Conservation (phyloP, 2,888 invertebrate genomes). For the Nomada hirtipes region DNA sequence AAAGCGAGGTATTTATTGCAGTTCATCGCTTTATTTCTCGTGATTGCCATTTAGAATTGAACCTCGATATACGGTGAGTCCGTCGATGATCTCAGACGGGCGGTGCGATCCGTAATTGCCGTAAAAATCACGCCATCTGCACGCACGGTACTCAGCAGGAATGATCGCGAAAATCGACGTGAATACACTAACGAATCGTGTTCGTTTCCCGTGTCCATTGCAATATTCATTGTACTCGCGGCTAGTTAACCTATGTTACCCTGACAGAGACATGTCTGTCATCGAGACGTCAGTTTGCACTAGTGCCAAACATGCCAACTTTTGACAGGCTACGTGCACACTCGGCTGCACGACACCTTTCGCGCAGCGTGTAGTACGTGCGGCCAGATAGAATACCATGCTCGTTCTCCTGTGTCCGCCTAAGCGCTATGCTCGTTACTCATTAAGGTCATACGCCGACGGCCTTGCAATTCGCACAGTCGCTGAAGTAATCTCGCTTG, state of each 20-base stretch:
- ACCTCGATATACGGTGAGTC: slow-evolving; percentile 17
- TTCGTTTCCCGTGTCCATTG: slow-evolving; percentile 27
- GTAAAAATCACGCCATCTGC: slow-evolving; percentile 78
- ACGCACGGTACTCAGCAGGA: slow-evolving; percentile 60
- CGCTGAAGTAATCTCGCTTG: slow-evolving; percentile 59
- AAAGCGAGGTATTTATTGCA: slow-evolving; percentile 82
- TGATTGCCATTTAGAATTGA: slow-evolving; percentile 52
- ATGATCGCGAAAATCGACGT: slow-evolving; percentile 59
- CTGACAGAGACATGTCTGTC: slow-evolving; percentile 55
- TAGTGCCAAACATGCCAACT: slow-evolving; percentile 58
- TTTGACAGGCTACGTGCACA: slow-evolving; percentile 73
- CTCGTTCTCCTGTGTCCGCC: slow-evolving; percentile 62
- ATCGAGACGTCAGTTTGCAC: slow-evolving; percentile 47
- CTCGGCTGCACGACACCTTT: slow-evolving; percentile 52
- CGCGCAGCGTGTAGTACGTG: slow-evolving; percentile 45
- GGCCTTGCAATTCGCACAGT: slow-evolving; percentile 79
- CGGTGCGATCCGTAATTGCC: slow-evolving; percentile 64
- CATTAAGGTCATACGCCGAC: slow-evolving; percentile 80
- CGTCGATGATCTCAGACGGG: slow-evolving; percentile 1
- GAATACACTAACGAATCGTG: slow-evolving; percentile 50
- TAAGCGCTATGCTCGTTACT: slow-evolving; percentile 76
- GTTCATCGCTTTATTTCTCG: slow-evolving; percentile 50
- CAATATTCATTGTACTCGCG: slow-evolving; percentile 34
- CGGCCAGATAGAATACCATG: slow-evolving; percentile 56
- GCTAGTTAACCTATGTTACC: slow-evolving; percentile 23